phyloP scores from a whole-genome alignment of 2,113 vertebrate species.

The Perognathus longimembris region DNA sequence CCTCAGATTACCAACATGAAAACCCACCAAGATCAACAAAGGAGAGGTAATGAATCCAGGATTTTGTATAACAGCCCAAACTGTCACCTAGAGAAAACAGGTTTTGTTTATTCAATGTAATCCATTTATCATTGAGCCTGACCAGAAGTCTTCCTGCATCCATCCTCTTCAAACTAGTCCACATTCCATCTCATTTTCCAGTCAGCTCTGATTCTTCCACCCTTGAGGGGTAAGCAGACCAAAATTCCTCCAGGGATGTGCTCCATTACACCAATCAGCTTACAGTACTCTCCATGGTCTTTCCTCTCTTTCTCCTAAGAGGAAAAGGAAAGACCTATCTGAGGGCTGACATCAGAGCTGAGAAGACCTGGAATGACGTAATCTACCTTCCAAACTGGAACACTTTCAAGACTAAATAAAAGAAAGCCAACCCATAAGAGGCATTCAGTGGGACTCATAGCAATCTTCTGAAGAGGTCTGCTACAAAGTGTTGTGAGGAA shows the following conservation, averaged over 20 bases:
- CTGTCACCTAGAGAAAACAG: neutral
- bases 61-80: neutral
- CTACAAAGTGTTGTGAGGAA: neutral
- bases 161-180: neutral
- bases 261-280: neutral
- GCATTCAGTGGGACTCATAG: neutral
- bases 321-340: neutral
- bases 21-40: neutral
- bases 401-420: neutral
- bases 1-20: conserved; percentile 6
- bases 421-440: neutral
- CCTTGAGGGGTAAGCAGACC: neutral
- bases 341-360: neutral
- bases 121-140: conserved; percentile 6
- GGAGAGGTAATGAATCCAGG: neutral
- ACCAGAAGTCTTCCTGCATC: neutral
- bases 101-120: neutral
- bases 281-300: neutral
- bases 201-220: neutral
- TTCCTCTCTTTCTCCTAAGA: neutral
- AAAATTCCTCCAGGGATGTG: neutral
- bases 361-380: neutral
- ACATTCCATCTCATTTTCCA: neutral
- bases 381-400: neutral
- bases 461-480: neutral